Base-by-base conservation (phyloP, 2,888 invertebrate genomes). In the Hydropsyche betteni region DNA sequence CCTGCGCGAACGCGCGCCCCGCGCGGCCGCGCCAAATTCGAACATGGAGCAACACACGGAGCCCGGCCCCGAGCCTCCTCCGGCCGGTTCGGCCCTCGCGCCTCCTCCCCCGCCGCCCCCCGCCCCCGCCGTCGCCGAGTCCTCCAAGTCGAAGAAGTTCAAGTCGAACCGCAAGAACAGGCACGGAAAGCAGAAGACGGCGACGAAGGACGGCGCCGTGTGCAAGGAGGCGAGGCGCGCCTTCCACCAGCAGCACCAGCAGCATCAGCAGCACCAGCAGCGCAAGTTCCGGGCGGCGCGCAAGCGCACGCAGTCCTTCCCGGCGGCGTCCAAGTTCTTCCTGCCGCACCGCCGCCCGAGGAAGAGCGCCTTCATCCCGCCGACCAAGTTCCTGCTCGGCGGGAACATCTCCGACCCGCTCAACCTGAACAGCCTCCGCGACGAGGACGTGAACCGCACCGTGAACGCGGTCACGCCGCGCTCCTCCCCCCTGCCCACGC, bases 341-440 rank as follows among this genome's bases (percentile, higher is more conserved):
- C 88, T 92, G 69, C 92, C 92, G 0, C 90, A 92, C 81, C 93
- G 93, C 81, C 89, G 93, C 75, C 89, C 92, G 71, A 91, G 93
- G 80, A 93, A 93, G 81, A 91, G 92, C 80, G 90, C 90, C 74
- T 90, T 93, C 80, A 94, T 96, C 81, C 92, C 96, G 72, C 97
- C 98, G 0, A 96, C 96, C 0, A 97, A 97, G 84, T 98, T 98
- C 85, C 86, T 96, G 4, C 89, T 98, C 1, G 98, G 98, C 64
- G 98, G 98, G 7, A 98, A 96, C 84, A 97, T 97, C 80, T 93
- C 93, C 80, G 98, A 98, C 88, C 98, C 98, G 0, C 86, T 98
- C 68, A 98, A 98, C 86, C 86, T 98, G 77, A 96, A 95, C 82
- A 96, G 97, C 82, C 88, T 98, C 81, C 95, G 93, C 84, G 92